A percentile compares a stretch with the other conserved stretches of the same genome.
These are phyloP conservation scores for Hiodon tergisus DNA, from an alignment of 2,113 vertebrate genomes.

Conservation along the genomic window DNA sequence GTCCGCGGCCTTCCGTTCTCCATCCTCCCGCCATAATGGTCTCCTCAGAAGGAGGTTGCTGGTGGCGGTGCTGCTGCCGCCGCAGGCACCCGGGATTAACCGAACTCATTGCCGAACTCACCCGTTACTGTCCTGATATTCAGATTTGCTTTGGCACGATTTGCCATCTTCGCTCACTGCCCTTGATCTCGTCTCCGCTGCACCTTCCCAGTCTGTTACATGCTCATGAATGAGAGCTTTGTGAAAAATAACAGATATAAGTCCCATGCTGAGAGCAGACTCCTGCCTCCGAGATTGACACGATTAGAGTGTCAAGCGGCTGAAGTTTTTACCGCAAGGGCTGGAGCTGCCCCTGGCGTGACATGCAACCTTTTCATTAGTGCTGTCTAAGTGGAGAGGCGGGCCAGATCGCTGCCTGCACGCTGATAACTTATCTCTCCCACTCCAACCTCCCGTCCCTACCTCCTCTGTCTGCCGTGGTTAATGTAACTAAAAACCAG, in stretches of 20 bases:
- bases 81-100: neutral
- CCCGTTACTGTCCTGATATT: too few relatives aligned
- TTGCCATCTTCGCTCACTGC: too few relatives aligned
- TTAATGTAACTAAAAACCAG: neutral
- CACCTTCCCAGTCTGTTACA: too few relatives aligned
- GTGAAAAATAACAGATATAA: neutral
- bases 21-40: neutral
- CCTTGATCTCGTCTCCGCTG: too few relatives aligned
- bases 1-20: neutral
- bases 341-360: neutral
- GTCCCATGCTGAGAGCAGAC: too few relatives aligned
- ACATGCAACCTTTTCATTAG: neutral
- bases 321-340: neutral
- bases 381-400: neutral
- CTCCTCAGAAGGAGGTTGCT: neutral
- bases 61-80: neutral
- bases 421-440: slow-evolving; percentile 12
- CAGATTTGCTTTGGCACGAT: too few relatives aligned
- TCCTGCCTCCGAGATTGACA: neutral
- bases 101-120: too few relatives aligned
- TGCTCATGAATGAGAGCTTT: neutral
- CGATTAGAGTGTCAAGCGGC: neutral
- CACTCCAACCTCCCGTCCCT: neutral
- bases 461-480: neutral
- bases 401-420: neutral